A percentile compares a stretch with the other conserved stretches of the same genome.
phyloP scores from a whole-genome alignment of 2,113 vertebrate genomes.

The Melanocharis versteri region DNA sequence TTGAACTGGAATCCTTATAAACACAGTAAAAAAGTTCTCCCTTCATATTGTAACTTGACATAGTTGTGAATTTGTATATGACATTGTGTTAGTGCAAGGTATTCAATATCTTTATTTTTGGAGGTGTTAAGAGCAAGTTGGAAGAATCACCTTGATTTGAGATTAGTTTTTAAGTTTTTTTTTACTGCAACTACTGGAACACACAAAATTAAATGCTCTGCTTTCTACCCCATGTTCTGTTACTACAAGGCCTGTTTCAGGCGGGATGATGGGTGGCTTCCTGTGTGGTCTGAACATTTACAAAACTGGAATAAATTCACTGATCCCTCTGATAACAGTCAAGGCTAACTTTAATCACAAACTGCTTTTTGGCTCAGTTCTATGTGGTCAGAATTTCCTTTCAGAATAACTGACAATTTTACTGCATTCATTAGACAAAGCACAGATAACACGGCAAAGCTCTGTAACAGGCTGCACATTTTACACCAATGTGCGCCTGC shows the following conservation, averaged over 20 bases:
- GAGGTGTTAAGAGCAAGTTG: not conserved
- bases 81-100: not conserved
- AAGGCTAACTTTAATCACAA: not conserved
- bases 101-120: not conserved
- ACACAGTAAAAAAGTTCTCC: not conserved
- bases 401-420: not conserved
- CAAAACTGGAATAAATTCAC: not conserved
- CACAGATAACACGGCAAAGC: not conserved
- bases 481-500: fast-evolving
- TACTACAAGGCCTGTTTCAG: not conserved
- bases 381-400: not conserved
- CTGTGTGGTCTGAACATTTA: not conserved
- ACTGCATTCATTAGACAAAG: not conserved
- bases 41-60: not conserved
- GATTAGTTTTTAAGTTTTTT: not conserved
- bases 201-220: not conserved
- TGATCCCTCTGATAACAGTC: not conserved
- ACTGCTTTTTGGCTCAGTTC: not conserved
- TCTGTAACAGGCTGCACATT: not conserved
- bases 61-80: not conserved
- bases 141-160: not conserved
- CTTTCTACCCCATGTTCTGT: not conserved
- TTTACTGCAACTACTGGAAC: not conserved
- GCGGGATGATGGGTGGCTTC: not conserved
- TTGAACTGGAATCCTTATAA: not conserved